Base-by-base conservation (phyloP, 2,797 vertebrate species). In the Tragopan temminckii region DNA sequence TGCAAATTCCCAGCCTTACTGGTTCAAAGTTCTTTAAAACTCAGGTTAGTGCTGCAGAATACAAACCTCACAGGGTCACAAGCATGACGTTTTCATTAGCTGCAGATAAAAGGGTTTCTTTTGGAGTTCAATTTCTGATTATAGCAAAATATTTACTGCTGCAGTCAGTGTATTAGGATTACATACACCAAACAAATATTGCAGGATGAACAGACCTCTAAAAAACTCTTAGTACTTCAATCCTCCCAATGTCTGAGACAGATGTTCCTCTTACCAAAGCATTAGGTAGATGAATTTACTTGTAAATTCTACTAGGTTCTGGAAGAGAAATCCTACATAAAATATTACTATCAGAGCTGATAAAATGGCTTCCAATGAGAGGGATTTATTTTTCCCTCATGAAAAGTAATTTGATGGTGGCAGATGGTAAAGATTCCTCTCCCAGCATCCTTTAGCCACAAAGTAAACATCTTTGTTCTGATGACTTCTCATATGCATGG, bases 371-470 rank as follows among this genome's bases (percentile, higher is more conserved):
- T 94, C 67, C 85, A 94, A 52, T 72, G 74, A 91, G 63, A 94
- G 21, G 55, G 93, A 94, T 86, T 96, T 94, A 71, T 85, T 83
- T 89, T 89, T 78, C 53, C 23, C 40, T 46, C 58, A 78, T 88
- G 79, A 91, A 96, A 96, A 93, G 76, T 94, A 92, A 96, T 96
- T 94, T 93, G 62, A 69, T 59, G 83, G 66, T 80, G 66, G 72
- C 94, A 96, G 94, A 96, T 96, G 96, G 96, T 69, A 71, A 90
- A 94, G 89, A 92, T 89, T 93, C 81, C 48, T 59, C 20, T 80
- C 74, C 72, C 62, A 24, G 14, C 75, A 85, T 72, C 79, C 69
- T 94, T 94, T 90, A 90, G 68, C 85, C 58, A 88, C 76, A 89
- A 75, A 87, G 69, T 62, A 92, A 89, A 83, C 14, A 69, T 85